A percentile compares a stretch with the other conserved stretches of the same genome.
Evolutionary conservation across 2,113 vertebrate species (phyloP).

Genomic region (Atrichornis clamosus): DNA sequence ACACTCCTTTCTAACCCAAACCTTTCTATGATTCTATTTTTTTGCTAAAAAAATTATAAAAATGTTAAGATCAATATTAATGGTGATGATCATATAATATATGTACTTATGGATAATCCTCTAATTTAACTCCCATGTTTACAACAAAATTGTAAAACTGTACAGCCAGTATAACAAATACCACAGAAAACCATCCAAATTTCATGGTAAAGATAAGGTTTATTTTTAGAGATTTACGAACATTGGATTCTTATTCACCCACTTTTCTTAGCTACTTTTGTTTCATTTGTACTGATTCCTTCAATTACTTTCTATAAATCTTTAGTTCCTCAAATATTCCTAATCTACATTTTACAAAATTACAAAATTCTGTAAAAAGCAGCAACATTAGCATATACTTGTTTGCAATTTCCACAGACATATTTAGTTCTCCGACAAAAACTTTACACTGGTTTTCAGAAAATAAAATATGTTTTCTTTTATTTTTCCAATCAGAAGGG

Average conservation of each 20-base stretch:
- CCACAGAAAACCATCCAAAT: not conserved
- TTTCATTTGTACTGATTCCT: not conserved
- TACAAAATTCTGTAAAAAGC: not conserved
- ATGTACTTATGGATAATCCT: not conserved
- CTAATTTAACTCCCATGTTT: not conserved
- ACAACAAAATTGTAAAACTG: not conserved
- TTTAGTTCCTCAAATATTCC: not conserved
- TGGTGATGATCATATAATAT: not conserved
- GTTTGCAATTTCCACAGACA: not conserved
- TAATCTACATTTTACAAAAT: not conserved
- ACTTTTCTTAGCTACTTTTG: not conserved
- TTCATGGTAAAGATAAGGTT: not conserved
- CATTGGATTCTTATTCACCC: not conserved
- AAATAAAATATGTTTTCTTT: not conserved
- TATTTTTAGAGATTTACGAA: not conserved
- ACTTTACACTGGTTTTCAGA: not conserved
- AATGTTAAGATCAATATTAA: not conserved
- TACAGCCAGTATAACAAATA: not conserved
- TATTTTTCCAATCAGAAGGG: not conserved
- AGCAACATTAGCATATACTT: not conserved
- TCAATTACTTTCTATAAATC: not conserved
- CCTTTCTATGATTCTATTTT: not conserved
- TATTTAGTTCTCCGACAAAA: not conserved
- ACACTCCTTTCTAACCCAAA: not conserved
- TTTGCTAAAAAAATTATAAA: not conserved